These are phyloP conservation scores for Mellilla xanthometata DNA, from an alignment of 2,888 invertebrate species.

Conservation along the genomic window DNA sequence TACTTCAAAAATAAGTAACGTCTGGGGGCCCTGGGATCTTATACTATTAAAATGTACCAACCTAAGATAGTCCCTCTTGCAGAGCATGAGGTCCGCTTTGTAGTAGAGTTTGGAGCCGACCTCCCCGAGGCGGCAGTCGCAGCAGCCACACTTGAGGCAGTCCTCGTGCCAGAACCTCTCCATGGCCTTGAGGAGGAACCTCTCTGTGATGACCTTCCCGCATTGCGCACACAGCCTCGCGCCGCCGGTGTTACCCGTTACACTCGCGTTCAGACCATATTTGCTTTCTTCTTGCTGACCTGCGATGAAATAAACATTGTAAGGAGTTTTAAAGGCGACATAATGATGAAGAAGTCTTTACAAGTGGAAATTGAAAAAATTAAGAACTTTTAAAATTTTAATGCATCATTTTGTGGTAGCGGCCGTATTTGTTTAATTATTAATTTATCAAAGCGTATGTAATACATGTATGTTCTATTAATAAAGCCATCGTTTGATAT, in stretches of 20 bases:
- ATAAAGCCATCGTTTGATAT: too few species aligned
- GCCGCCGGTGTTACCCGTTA: slow-evolving; percentile 57
- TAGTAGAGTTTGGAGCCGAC: slow-evolving; percentile 95
- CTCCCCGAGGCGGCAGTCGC: slow-evolving; percentile 96
- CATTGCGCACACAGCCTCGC: slow-evolving; percentile 91
- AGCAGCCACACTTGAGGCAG: slow-evolving; percentile 95
- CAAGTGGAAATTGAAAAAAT: too few species aligned
- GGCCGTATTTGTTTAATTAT: too few species aligned
- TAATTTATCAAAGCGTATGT: too few species aligned
- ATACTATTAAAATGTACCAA: slow-evolving; percentile 45
- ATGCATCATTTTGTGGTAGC: too few species aligned
- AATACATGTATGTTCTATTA: too few species aligned
- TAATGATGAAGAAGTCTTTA: too few species aligned
- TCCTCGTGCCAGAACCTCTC: slow-evolving; percentile 97
- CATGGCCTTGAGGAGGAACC: slow-evolving; percentile 91
- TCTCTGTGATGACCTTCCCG: slow-evolving; percentile 92
- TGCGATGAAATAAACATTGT: slow-evolving; percentile 35
- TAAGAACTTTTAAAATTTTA: too few species aligned
- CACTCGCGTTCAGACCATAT: slow-evolving; percentile 60
- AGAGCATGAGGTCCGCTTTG: slow-evolving; percentile 94
- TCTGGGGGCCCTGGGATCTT: too few species aligned
- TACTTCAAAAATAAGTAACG: too few species aligned
- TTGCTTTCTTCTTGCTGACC: slow-evolving; percentile 77
- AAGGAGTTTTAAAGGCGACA: too few species aligned
- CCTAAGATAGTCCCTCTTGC: slow-evolving; percentile 96